Conservation (phyloP, 2,113 vertebrate genomes). For the Lutjanus erythropterus region DNA sequence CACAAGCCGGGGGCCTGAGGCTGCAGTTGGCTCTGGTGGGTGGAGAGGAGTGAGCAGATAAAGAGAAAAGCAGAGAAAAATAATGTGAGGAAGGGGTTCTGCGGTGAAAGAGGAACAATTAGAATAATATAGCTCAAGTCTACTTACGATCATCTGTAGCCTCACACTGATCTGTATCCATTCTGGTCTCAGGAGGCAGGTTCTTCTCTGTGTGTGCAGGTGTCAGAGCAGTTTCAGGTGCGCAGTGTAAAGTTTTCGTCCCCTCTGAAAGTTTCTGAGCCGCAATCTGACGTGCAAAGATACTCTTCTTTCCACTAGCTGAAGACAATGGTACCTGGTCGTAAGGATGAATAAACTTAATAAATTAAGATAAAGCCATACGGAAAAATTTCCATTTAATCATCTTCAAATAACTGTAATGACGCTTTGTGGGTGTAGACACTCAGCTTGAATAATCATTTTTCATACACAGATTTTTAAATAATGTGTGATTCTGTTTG, state of each 20-base stretch:
- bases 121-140: background rate
- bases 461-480: too few species aligned
- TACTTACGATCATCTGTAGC: conserved; percentile 40
- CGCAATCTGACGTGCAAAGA: conserved; percentile 95
- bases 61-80: background rate
- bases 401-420: background rate
- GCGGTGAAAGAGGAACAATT: background rate
- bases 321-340: conserved; percentile 56
- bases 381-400: background rate
- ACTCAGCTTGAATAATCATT: too few species aligned
- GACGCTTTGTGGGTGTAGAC: too few species aligned
- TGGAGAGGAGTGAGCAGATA: background rate
- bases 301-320: conserved; percentile 88
- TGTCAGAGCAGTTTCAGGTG: conserved; percentile 29
- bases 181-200: conserved; percentile 40
- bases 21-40: conserved; percentile 19
- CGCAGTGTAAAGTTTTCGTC: conserved; percentile 17
- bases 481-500: too few species aligned
- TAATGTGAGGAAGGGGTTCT: background rate
- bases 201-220: too few species aligned
- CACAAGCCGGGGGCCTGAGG: conserved; percentile 78
- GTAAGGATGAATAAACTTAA: background rate
- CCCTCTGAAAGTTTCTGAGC: conserved; percentile 85
- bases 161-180: conserved; percentile 62
- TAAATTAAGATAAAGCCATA: background rate